Conservation (phyloP, 2,113 vertebrate genomes). For the human region GRCh38 chr13:35885001-35885500, state of each 20-base stretch:
- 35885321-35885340: too few species aligned
- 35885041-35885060: not conserved
- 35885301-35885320: not conserved
- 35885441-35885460: not conserved
- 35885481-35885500: not conserved
- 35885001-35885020: not conserved
- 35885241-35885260: not conserved
- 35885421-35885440: not conserved
- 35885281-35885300: not conserved
- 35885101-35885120: not conserved
- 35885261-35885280: not conserved
- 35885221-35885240: not conserved
- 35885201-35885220: not conserved
- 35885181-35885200: not conserved
- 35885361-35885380: not conserved
- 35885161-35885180: not conserved
- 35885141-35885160: not conserved
- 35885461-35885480: not conserved
- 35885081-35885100: not conserved
- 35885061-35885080: conserved; percentile 2
- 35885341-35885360: not conserved
- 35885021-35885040: not conserved
- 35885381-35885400: not conserved
- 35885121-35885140: not conserved
- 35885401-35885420: not conserved